These are phyloP conservation scores for Montipora capitata DNA, from an alignment of 92 coral and sea anemone genomes.

Conservation along the genomic window DNA sequence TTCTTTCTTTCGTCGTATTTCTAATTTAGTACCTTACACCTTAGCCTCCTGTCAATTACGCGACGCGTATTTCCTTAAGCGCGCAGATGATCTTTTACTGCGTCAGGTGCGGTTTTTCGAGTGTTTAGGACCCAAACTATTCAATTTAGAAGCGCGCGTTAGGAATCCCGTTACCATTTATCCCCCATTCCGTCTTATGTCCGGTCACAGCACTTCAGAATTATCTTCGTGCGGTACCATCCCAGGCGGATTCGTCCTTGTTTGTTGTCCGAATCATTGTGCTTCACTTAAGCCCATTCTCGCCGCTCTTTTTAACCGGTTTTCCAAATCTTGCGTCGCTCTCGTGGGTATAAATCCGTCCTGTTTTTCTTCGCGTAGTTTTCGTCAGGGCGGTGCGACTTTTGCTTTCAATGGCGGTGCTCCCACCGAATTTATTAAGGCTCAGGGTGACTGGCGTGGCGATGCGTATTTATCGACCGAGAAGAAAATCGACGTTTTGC, in stretches of 20 bases:
- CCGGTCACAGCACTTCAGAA: conserved; percentile 56
- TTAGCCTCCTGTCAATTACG: conserved; percentile 9
- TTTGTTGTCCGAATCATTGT: no score
- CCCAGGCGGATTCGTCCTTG: no score
- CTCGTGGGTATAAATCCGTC: not conserved
- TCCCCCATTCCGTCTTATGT: conserved; percentile 45
- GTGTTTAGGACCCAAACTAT: conserved; percentile 48
- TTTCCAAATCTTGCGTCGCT: not conserved
- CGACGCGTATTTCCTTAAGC: conserved; percentile 8
- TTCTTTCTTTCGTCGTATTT: conserved; percentile 46
- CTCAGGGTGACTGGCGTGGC: conserved; percentile 29
- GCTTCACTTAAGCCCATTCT: no score
- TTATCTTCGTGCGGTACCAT: conserved; percentile 1
- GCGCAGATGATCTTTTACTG: conserved; percentile 21
- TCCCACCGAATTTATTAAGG: conserved; percentile 41
- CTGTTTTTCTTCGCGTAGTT: conserved; percentile 43
- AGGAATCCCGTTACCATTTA: conserved; percentile 52
- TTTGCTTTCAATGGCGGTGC: conserved; percentile 21
- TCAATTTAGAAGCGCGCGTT: conserved; percentile 39
- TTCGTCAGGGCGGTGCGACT: conserved; percentile 25
- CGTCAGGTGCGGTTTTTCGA: conserved; percentile 36
- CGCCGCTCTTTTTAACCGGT: not conserved
- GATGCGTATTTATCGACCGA: conserved; percentile 5
- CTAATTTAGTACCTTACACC: conserved; percentile 49
- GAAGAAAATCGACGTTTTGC: not conserved